Base-by-base conservation (phyloP, 2,888 invertebrate species). In the Rutpela maculata region DNA sequence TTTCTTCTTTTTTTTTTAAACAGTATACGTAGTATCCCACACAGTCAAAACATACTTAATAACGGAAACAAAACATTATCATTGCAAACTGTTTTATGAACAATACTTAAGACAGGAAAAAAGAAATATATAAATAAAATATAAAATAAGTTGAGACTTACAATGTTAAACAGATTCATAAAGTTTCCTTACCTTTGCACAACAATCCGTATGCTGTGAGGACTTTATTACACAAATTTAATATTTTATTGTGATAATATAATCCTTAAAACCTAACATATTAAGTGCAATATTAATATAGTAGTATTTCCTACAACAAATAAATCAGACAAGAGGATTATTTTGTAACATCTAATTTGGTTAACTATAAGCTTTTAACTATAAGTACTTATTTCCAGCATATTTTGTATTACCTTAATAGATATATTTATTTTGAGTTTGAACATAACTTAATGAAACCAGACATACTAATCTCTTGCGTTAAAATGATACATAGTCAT, bases 371-470 rank as follows among this genome's bases (percentile, higher is more conserved):
- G 43, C 67, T 50, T 26, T 67, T 57, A 18, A 66, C 55, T 15
- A 11, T 22, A 55, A 10, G 12, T 35, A 35, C 31, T 18, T 43
- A 65, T 43, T 43, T 63, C 1, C 43, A 65, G 65, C 65, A 19
- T 38, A 65, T 19, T 67, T 67, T 55, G 55, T 67, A 55, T 56
- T 67, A n/a, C n/a, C 7, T 3, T 7, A 18, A 10, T 9, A 1
- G 22, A 50, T 19, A 19, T 66, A 22, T 55, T 55, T 50, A 19
- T 67, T 67, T 67, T 67, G 50, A 19, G 12, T 19, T 15, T 1
- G 22, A 55, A 35, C 63, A 55, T 63, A 72, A 72, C 63, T 72
- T 72, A 62, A 10, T 11, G 72, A 72, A 72, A 63, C 72, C 63
- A 63, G 55, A 63, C 50, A 38, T 62, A 26, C n/a, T 67, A 67